Conservation (phyloP, 2,797 vertebrate species). For the Microchirus variegatus region DNA sequence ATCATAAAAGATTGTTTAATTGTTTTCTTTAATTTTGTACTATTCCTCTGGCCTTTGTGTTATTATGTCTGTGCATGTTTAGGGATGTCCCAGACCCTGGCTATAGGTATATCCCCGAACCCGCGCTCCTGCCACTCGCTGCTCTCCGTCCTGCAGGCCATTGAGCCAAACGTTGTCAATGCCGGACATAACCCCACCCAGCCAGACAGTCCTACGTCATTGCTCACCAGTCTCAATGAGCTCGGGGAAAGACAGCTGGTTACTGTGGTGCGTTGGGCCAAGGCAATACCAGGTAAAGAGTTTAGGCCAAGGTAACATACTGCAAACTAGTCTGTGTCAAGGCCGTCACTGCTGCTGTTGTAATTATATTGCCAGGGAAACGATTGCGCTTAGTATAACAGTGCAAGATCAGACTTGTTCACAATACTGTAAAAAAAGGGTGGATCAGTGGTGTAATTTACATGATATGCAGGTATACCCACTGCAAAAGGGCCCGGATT, state of each 20-base stretch:
- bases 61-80: neutral
- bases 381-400: neutral
- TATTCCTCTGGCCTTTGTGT: neutral
- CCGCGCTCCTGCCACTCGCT: slow-evolving; percentile 83
- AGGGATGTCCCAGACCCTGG: slow-evolving; percentile 60
- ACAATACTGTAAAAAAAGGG: neutral
- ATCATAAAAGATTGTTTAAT: neutral
- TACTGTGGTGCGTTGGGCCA: slow-evolving; percentile 94
- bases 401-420: slow-evolving; percentile 5
- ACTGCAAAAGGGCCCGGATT: no score
- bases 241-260: slow-evolving; percentile 93
- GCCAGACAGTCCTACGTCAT: slow-evolving; percentile 87
- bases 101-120: slow-evolving; percentile 52
- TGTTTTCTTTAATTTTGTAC: rapidly evolving
- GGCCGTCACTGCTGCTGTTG: neutral
- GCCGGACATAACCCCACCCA: slow-evolving; percentile 88
- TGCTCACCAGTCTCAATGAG: slow-evolving; percentile 93
- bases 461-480: no score
- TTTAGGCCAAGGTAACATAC: neutral
- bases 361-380: neutral
- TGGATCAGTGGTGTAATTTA: no score
- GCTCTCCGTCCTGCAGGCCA: slow-evolving; percentile 89
- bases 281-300: slow-evolving; percentile 89
- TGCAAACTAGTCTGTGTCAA: neutral
- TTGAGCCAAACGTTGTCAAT: slow-evolving; percentile 87